These are phyloP conservation scores for Calcarius lapponicus DNA, from an alignment of 2,797 vertebrate genomes.

Conservation along the genomic window DNA sequence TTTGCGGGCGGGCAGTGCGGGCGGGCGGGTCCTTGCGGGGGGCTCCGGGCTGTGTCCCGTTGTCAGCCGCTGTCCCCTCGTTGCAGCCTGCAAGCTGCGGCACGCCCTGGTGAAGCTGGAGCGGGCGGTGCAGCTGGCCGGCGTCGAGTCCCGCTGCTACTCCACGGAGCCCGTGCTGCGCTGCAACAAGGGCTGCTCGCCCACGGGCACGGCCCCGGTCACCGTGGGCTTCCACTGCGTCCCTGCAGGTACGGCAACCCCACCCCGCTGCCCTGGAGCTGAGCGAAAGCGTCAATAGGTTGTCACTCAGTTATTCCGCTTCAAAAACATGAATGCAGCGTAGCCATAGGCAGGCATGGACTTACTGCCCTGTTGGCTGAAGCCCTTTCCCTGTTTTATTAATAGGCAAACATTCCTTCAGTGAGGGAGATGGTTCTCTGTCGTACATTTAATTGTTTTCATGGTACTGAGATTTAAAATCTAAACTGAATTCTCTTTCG, in stretches of 20 bases:
- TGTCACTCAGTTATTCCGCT: background rate
- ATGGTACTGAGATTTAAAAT: background rate
- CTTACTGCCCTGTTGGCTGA: background rate
- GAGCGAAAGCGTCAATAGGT: background rate
- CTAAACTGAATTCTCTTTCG: background rate
- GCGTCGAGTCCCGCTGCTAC: constrained; percentile 48
- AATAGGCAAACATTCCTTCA: background rate
- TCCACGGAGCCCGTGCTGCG: constrained; percentile 63
- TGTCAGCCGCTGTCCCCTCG: background rate
- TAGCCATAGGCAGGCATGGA: background rate
- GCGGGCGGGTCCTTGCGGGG: background rate
- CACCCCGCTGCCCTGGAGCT: background rate
- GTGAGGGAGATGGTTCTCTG: background rate
- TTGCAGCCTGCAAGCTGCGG: constrained; percentile 71
- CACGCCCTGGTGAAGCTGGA: constrained; percentile 66
- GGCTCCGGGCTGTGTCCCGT: rapidly evolving
- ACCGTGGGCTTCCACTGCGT: constrained; percentile 70
- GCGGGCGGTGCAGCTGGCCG: background rate
- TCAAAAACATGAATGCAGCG: background rate
- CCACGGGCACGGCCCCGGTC: constrained; percentile 28
- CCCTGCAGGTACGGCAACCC: constrained; percentile 53
- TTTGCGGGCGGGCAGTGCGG: background rate
- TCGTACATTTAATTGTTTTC: background rate
- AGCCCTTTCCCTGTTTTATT: background rate
- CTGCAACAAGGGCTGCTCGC: constrained; percentile 44